phyloP scores from a whole-genome alignment of 2,113 vertebrate genomes.

The Sylvicapra grimmia region DNA sequence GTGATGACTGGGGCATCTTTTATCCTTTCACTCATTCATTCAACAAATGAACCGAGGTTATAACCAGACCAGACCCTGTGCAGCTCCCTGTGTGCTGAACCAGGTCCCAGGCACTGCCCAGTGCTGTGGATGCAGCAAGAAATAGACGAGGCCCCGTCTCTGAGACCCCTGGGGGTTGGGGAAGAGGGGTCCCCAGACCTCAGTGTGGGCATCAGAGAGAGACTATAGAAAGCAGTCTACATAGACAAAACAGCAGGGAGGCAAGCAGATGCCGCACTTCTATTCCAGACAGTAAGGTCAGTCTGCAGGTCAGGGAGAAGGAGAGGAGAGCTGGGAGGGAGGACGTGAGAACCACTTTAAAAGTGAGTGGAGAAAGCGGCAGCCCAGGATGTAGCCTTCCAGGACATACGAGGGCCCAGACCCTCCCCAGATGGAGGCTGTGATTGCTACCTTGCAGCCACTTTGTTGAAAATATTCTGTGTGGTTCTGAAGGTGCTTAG shows the following conservation, averaged over 20 bases:
- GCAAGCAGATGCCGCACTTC: background rate
- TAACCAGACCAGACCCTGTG: background rate
- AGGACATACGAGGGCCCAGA: background rate
- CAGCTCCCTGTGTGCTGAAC: background rate
- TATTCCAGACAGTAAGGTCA: background rate
- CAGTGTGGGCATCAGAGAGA: background rate
- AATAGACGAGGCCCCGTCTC: fast-evolving
- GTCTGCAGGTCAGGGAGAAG: background rate
- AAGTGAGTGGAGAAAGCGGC: background rate
- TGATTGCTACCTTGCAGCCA: background rate
- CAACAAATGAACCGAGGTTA: background rate
- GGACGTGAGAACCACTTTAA: background rate
- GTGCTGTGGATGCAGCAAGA: too few relatives aligned
- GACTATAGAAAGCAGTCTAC: background rate
- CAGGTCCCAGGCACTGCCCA: too few relatives aligned
- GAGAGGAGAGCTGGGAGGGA: background rate
- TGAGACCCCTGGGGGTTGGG: background rate
- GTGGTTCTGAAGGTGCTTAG: background rate
- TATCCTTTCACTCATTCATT: background rate
- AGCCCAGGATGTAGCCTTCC: background rate
- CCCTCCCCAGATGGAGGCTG: background rate
- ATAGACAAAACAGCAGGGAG: background rate
- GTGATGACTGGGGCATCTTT: background rate
- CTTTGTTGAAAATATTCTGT: background rate
- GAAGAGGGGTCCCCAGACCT: background rate